A percentile compares a stretch with the other conserved stretches of the same genome.
Evolutionary conservation across 1,140 invertebrate species (phyloP).

Genomic region (Zaprionus vittiger): DNA sequence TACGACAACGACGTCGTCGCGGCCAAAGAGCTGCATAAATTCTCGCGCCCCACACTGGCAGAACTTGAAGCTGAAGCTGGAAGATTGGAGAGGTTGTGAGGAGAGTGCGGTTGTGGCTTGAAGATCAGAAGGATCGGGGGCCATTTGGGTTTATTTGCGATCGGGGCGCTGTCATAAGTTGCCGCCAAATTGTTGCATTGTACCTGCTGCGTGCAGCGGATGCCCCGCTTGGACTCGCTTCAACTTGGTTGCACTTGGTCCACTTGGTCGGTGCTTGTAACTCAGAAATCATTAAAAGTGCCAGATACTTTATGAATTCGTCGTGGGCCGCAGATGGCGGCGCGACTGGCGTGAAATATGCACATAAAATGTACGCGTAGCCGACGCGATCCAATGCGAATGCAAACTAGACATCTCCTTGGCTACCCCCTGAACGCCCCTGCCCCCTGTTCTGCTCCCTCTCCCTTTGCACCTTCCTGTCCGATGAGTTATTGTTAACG

Average conservation of each 20-base stretch:
- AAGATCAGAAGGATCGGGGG: slow-evolving; percentile 10
- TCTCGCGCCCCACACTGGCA: slow-evolving; percentile 59
- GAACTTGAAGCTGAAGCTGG: slow-evolving; percentile 19
- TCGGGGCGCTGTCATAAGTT: slow-evolving; percentile 74
- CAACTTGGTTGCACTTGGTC: not conserved
- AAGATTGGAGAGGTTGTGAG: not conserved
- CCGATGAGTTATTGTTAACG: slow-evolving; percentile 76
- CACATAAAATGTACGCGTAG: slow-evolving; percentile 63
- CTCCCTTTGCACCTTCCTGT: slow-evolving; percentile 10
- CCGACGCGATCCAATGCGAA: slow-evolving; percentile 18
- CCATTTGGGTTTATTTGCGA: slow-evolving; percentile 76
- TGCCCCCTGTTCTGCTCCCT: not conserved
- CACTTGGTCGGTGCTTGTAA: slow-evolving; percentile 56
- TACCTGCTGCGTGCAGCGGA: slow-evolving; percentile 70
- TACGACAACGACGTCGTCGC: slow-evolving; percentile 31
- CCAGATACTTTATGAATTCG: slow-evolving; percentile 81
- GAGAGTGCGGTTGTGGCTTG: not conserved
- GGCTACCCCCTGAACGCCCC: not conserved
- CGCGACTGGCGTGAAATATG: slow-evolving; percentile 67
- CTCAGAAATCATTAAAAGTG: slow-evolving; percentile 81
- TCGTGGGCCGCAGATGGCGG: slow-evolving; percentile 61
- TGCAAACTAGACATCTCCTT: slow-evolving; percentile 55
- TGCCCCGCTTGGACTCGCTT: slow-evolving; percentile 37
- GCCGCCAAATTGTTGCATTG: slow-evolving; percentile 82
- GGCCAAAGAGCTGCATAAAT: slow-evolving; percentile 71